Evolutionary conservation across 2,888 invertebrate species (phyloP), one percentile per base, ranked within the genome.

Genomic region (Cylloceria caligata): DNA sequence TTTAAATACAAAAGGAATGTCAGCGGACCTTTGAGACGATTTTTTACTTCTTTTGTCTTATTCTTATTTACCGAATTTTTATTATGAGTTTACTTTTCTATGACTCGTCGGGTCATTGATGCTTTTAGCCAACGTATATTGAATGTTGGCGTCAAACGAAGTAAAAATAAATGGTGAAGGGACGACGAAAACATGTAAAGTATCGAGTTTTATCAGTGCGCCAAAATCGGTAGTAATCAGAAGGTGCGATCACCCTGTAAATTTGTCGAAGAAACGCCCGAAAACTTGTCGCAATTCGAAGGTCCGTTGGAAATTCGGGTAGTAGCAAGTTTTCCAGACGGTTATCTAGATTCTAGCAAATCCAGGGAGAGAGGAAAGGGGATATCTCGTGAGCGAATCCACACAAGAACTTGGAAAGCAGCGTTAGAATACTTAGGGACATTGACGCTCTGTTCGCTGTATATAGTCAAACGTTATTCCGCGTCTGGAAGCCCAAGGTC

Each of bases 321-420:
- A 24, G 36, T 24, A 21, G 34, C 52, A 55, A 75, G 67, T 76
- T 76, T 62, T 76, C 57, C 24, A n/a, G 57, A 69, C 76, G 68
- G 60, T 75, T 75, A 68, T 75, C 57, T 57, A 34, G 67, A 34
- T 75, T 68, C 60, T 30, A 16, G 67, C 3, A 57, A 90, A 90
- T 89, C 87, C 83, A 87, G 87, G 83, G 88, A 87, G 83, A 88
- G 45, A 89, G n/a, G n/a, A n/a, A n/a, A n/a, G n/a, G n/a, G n/a
- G n/a, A 87, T 89, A 60, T 76, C 62, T 49, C 72, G 83, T 84
- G 86, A 87, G 86, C 78, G 87, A 87, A 89, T 88, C 87, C 72
- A 65, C 64, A 24, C 13, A 72, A 39, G 62, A 67, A 78, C 49
- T 76, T 76, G 60, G 76, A 19, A 49, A 68, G 62, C 69, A 49